These are phyloP conservation scores for Anthrax anthrax DNA, from an alignment of 2,888 invertebrate species.

Conservation along the genomic window DNA sequence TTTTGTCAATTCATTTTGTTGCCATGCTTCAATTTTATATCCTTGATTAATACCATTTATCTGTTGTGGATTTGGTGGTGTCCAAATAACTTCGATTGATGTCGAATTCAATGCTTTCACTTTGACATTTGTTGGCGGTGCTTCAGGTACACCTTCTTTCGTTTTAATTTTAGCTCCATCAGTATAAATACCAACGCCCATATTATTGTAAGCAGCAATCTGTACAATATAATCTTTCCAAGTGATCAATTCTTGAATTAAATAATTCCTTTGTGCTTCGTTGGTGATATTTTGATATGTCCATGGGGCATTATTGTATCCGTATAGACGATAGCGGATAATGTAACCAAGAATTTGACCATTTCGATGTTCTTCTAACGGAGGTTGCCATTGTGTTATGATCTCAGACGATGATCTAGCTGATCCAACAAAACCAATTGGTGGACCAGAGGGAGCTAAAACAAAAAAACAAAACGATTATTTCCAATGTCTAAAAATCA, in stretches of 20 bases:
- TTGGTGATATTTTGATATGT: slow-evolving; percentile 83
- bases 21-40: slow-evolving; percentile 85
- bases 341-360: slow-evolving; percentile 90
- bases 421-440: slow-evolving; percentile 86
- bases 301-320: slow-evolving; percentile 89
- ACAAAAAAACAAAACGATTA: slow-evolving; percentile 12
- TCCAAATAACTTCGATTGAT: slow-evolving; percentile 71
- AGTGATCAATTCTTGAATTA: slow-evolving; percentile 85
- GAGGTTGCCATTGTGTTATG: slow-evolving; percentile 94
- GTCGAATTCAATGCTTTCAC: slow-evolving; percentile 78
- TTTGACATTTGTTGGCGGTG: slow-evolving; percentile 70
- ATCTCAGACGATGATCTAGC: slow-evolving; percentile 90
- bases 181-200: slow-evolving; percentile 87
- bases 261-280: slow-evolving; percentile 77
- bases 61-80: slow-evolving; percentile 92
- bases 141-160: slow-evolving; percentile 89
- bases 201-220: slow-evolving; percentile 93
- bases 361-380: slow-evolving; percentile 85
- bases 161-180: slow-evolving; percentile 87
- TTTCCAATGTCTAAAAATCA: no score
- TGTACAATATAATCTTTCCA: slow-evolving; percentile 97
- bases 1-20: slow-evolving; percentile 49
- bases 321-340: slow-evolving; percentile 77
- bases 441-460: slow-evolving; percentile 90
- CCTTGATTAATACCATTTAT: slow-evolving; percentile 97